phyloP scores from a whole-genome alignment of 2,797 vertebrate species.

The Acridotheres tristis region DNA sequence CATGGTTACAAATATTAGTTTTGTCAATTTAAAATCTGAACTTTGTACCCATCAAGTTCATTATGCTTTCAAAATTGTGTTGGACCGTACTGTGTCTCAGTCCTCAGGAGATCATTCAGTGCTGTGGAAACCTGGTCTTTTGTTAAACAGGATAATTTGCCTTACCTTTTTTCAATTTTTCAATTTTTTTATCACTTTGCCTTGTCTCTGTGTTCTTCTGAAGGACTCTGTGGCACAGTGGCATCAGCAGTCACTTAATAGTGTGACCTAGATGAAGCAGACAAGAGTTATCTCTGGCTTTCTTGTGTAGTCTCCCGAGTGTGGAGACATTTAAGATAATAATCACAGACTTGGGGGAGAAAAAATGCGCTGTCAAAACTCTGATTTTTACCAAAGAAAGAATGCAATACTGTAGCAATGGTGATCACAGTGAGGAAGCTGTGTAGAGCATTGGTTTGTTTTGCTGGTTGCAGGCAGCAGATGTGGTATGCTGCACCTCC shows the following conservation, averaged over 20 bases:
- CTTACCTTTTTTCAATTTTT: too few relatives aligned
- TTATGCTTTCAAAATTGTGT: not conserved
- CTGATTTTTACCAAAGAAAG: not conserved
- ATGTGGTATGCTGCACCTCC: not conserved
- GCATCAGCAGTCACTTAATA: not conserved
- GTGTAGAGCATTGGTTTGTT: not conserved
- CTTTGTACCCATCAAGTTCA: not conserved
- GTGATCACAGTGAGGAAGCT: not conserved
- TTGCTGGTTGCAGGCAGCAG: not conserved
- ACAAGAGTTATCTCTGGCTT: not conserved
- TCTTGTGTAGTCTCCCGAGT: not conserved
- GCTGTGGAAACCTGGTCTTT: not conserved
- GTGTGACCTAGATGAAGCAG: not conserved
- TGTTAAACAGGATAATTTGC: not conserved
- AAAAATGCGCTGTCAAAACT: not conserved
- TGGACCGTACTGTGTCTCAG: not conserved
- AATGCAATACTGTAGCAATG: rapidly evolving
- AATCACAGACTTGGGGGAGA: not conserved
- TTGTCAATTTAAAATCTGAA: not conserved
- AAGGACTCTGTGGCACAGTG: not conserved
- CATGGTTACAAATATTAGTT: not conserved
- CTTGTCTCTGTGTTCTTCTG: not conserved
- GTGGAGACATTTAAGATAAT: not conserved
- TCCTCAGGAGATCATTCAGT: not conserved
- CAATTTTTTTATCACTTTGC: too few relatives aligned